A percentile compares a stretch with the other conserved stretches of the same genome.
phyloP scores from a whole-genome alignment of 2,113 vertebrate genomes.

The Planiliza haematocheilus region DNA sequence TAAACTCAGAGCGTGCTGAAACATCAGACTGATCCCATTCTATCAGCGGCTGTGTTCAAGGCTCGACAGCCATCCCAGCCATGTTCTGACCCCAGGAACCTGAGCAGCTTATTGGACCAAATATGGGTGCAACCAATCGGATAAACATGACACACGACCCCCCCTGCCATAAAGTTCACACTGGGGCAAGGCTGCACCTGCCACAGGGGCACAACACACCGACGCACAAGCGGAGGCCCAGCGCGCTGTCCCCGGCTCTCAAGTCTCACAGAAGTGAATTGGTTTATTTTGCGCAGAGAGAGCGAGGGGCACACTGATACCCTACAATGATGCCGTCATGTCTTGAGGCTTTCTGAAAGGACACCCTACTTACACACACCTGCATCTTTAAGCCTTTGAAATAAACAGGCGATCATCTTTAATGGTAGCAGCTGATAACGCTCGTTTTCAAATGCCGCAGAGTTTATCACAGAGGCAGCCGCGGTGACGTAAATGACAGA shows the following conservation, averaged over 20 bases:
- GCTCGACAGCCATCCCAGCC: constrained; percentile 62
- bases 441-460: constrained; percentile 29
- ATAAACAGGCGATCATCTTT: constrained; percentile 64
- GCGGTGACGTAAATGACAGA: constrained; percentile 28
- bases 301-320: constrained; percentile 5
- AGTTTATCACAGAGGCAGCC: constrained; percentile 26
- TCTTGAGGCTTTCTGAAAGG: constrained; percentile 19
- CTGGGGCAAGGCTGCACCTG: constrained; percentile 75
- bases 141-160: constrained; percentile 61
- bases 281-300: constrained; percentile 47
- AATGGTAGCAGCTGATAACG: constrained; percentile 29
- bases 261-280: constrained; percentile 30
- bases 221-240: constrained; percentile 36
- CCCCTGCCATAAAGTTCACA: constrained; percentile 68
- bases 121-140: constrained; percentile 64
- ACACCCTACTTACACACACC: constrained; percentile 33
- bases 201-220: constrained; percentile 30
- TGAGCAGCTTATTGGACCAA: constrained; percentile 69
- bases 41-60: constrained; percentile 44
- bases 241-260: constrained; percentile 9
- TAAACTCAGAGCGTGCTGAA: constrained; percentile 63
- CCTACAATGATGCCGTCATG: constrained; percentile 12
- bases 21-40: constrained; percentile 63
- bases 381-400: constrained; percentile 43
- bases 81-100: constrained; percentile 53